Evolutionary conservation across 1,140 invertebrate genomes (phyloP).

Genomic region (Pseudobourletiella spinata): DNA sequence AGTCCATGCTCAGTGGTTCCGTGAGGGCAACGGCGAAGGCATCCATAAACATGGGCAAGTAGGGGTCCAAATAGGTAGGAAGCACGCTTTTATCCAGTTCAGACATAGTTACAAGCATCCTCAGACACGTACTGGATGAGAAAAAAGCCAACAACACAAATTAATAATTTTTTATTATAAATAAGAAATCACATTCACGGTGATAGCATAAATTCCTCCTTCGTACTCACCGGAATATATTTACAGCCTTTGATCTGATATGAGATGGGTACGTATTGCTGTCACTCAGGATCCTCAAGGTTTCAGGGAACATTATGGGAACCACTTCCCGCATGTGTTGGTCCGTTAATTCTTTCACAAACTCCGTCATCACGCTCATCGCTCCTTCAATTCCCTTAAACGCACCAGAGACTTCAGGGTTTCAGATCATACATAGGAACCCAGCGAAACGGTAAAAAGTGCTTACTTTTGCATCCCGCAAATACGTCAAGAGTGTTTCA

Average conservation of each 20-base stretch:
- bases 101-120: constrained; percentile 49
- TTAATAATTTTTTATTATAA: neutral
- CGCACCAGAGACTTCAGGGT: neutral
- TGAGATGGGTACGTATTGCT: constrained; percentile 54
- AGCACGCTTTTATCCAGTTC: constrained; percentile 50
- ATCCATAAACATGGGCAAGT: constrained; percentile 60
- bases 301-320: constrained; percentile 64
- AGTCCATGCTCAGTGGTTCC: constrained; percentile 44
- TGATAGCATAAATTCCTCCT: no score
- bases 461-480: constrained; percentile 21
- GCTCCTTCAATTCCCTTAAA: constrained; percentile 58
- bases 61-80: constrained; percentile 53
- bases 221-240: constrained; percentile 48
- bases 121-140: constrained; percentile 46
- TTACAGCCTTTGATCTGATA: constrained; percentile 54
- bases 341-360: constrained; percentile 60
- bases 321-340: constrained; percentile 60
- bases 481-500: constrained; percentile 56
- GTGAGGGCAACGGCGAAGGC: constrained; percentile 56
- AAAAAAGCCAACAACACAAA: neutral
- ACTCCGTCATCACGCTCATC: constrained; percentile 67
- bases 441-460: neutral
- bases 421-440: no score
- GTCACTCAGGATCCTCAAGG: constrained; percentile 61
- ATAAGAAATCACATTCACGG: no score